phyloP scores from a whole-genome alignment of 2,888 invertebrate genomes.

The Aricia artaxerxes region DNA sequence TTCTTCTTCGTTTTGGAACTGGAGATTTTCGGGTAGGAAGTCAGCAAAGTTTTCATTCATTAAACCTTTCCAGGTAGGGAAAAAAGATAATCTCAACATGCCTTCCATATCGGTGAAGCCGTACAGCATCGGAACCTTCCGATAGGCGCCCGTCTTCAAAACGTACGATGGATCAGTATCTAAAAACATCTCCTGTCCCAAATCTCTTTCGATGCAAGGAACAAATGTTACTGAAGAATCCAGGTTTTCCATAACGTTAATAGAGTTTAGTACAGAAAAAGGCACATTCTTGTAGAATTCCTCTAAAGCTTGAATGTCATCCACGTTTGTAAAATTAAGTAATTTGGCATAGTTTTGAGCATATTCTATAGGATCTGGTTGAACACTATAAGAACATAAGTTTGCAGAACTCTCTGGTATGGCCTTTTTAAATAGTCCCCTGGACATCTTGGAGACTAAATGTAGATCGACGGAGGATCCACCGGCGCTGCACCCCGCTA shows the following conservation, averaged over 20 bases:
- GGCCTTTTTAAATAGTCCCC: slow-evolving; percentile 55
- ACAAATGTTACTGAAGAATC: slow-evolving; percentile 44
- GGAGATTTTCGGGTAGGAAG: slow-evolving; percentile 54
- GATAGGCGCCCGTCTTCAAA: slow-evolving; percentile 45
- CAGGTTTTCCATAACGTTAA: slow-evolving; percentile 33
- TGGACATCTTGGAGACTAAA: slow-evolving; percentile 51
- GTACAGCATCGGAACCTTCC: slow-evolving; percentile 51
- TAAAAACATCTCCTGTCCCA: slow-evolving; percentile 49
- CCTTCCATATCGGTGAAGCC: slow-evolving; percentile 55
- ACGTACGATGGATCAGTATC: slow-evolving; percentile 51
- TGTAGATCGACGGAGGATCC: slow-evolving; percentile 54
- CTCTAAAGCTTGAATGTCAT: slow-evolving; percentile 52
- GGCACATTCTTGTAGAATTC: slow-evolving; percentile 52
- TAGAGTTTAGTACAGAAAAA: slow-evolving; percentile 45
- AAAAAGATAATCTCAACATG: slow-evolving; percentile 41
- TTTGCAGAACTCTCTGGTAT: slow-evolving; percentile 56
- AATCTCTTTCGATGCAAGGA: slow-evolving; percentile 51
- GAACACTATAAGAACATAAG: slow-evolving; percentile 47
- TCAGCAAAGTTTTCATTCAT: slow-evolving; percentile 57
- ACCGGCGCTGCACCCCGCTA: slow-evolving; percentile 59
- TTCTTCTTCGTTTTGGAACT: slow-evolving; percentile 49
- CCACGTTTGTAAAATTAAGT: slow-evolving; percentile 47
- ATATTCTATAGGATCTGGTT: slow-evolving; percentile 52
- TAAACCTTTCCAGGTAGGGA: slow-evolving; percentile 47
- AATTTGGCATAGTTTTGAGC: slow-evolving; percentile 51